These are phyloP conservation scores for Heliconius nattereri DNA, from an alignment of 1,140 invertebrate species.

Conservation along the genomic window DNA sequence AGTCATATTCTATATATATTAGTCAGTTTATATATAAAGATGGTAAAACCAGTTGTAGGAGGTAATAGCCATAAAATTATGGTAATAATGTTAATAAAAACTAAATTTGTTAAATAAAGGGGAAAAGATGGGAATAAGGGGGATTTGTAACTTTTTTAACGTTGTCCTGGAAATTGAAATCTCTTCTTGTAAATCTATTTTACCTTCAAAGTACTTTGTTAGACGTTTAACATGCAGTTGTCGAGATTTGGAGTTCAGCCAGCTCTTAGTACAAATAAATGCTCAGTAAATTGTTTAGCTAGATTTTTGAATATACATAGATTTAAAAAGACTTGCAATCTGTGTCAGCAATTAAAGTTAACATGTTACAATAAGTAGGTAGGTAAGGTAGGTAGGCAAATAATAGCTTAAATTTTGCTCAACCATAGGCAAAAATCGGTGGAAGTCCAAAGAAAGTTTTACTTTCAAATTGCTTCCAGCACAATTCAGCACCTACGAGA, in stretches of 20 bases:
- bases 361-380: no score
- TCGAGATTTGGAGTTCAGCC: conserved; percentile 10
- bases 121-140: no score
- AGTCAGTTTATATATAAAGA: not conserved
- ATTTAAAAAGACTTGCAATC: no score
- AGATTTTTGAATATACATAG: not conserved
- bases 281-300: not conserved
- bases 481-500: conserved; percentile 12
- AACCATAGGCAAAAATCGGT: no score
- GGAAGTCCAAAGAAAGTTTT: not conserved
- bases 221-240: not conserved
- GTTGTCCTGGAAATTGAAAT: not conserved
- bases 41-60: not conserved
- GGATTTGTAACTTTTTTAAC: no score
- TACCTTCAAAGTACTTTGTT: conserved; percentile 8
- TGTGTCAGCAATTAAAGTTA: no score
- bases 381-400: no score
- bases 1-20: not conserved
- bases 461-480: not conserved
- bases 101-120: no score
- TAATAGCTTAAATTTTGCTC: no score
- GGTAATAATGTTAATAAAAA: no score
- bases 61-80: not conserved
- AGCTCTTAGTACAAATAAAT: conserved; percentile 1
- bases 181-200: conserved; percentile 6